A percentile compares a stretch with the other conserved stretches of the same genome.
Evolutionary conservation across 2,113 vertebrate species (phyloP).

Genomic region (Calypte anna): DNA sequence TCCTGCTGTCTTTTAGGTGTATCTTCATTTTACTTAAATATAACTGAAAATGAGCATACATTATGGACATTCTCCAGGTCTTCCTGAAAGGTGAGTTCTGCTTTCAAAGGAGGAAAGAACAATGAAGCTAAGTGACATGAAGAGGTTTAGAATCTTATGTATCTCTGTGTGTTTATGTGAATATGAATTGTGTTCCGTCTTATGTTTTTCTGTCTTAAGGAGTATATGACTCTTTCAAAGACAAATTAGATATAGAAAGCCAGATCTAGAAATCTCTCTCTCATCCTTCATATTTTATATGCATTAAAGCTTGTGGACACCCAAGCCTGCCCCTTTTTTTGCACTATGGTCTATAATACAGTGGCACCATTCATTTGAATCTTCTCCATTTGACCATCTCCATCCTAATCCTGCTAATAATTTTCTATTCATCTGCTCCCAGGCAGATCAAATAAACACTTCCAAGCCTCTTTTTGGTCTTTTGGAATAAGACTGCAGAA

Average conservation of each 20-base stretch:
- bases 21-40: not conserved
- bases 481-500: not conserved
- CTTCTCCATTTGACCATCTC: not conserved
- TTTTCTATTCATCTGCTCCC: not conserved
- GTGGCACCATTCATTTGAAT: not conserved
- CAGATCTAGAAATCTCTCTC: not conserved
- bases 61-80: not conserved
- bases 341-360: not conserved
- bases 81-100: not conserved
- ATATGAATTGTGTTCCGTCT: not conserved
- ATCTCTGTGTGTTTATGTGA: not conserved
- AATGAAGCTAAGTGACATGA: not conserved
- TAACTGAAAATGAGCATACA: not conserved
- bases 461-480: not conserved
- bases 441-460: not conserved
- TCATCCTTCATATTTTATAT: not conserved
- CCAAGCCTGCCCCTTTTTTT: not conserved
- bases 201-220: not conserved
- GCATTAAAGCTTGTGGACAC: not conserved
- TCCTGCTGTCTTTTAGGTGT: not conserved
- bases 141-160: not conserved
- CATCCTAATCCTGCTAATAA: not conserved
- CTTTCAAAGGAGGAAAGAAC: not conserved
- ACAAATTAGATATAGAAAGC: too few relatives aligned
- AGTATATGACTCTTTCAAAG: not conserved